Base-by-base conservation (phyloP, 2,797 vertebrate species). In the Pipistrellus nathusii region DNA sequence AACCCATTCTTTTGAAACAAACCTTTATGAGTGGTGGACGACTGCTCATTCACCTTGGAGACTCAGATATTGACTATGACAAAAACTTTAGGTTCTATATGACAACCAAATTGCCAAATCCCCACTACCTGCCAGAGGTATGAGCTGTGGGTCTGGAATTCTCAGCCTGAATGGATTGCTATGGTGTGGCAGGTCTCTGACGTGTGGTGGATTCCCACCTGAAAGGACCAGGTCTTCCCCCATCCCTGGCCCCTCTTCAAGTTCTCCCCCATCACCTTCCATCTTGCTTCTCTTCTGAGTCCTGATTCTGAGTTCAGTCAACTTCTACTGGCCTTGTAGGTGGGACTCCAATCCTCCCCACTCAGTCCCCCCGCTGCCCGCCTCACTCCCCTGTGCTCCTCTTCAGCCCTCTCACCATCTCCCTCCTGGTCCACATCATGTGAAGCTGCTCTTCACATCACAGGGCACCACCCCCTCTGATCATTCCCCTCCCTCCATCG, bases 21-120 rank as follows among this genome's bases (percentile, higher is more conserved):
- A 99, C 98, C 0, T 99, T 99, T 92, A 85, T 99, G 51, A 86
- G 98, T 5, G 99, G 98, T 8, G 99, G 99, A 46, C 98, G 99
- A 92, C 98, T 98, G 3, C 96, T 99, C 88, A 99, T 99, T 97
- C 98, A 98, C 93, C 98, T 99, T 2, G 99, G 99, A 95, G 99
- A 99, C 94, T 98, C 99, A 0, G 99, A 99, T 96, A 98, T 99
- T 81, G 99, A 99, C 96, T 99, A 99, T 25, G 98, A 99, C 96
- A 98, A 98, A 97, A 99, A 98, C 96, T 99, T 99, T 93, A 98
- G 96, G 88, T 99, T 99, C 97, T 99, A 99, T 96, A 99, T 99
- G 99, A 99, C 99, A 66, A 99, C 99, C 85, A 99, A 99, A 97
- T 98, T 99, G 98, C 98, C 99, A 93, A 99, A 99, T 97, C 99